phyloP scores from a whole-genome alignment of 2,888 invertebrate species.

The Yponomeuta cagnagella region DNA sequence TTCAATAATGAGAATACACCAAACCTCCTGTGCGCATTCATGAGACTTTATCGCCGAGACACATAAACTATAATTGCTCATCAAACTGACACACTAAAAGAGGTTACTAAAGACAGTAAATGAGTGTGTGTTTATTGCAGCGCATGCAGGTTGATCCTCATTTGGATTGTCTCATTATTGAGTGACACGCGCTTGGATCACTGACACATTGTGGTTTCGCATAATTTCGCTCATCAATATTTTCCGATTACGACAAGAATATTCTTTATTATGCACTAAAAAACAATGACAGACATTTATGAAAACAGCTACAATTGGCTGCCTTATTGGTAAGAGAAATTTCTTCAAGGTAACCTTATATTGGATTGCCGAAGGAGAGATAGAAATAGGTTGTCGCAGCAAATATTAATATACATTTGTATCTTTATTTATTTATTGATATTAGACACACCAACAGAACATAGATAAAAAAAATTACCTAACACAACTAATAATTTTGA shows the following conservation, averaged over 20 bases:
- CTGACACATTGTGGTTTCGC: neutral
- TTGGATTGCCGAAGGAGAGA: too few relatives aligned
- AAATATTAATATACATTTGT: too few relatives aligned
- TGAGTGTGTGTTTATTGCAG: neutral
- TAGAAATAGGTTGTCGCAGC: too few relatives aligned
- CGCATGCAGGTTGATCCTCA: neutral
- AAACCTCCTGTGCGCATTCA: neutral
- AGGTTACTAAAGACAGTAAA: neutral
- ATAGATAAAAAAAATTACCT: too few relatives aligned
- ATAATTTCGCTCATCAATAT: neutral
- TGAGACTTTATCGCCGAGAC: neutral
- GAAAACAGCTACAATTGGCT: too few relatives aligned
- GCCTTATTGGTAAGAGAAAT: too few relatives aligned
- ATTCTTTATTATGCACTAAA: too few relatives aligned
- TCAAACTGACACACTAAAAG: neutral
- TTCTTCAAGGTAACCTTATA: too few relatives aligned
- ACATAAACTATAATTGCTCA: neutral
- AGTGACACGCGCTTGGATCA: neutral
- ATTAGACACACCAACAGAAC: too few relatives aligned
- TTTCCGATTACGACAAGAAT: neutral
- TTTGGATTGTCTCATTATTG: neutral
- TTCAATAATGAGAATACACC: neutral
- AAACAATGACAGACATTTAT: too few relatives aligned
- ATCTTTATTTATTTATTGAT: too few relatives aligned
- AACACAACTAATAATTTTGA: too few relatives aligned